Base-by-base conservation (phyloP, 1,140 invertebrate species). In the Hycleus phaleratus region DNA sequence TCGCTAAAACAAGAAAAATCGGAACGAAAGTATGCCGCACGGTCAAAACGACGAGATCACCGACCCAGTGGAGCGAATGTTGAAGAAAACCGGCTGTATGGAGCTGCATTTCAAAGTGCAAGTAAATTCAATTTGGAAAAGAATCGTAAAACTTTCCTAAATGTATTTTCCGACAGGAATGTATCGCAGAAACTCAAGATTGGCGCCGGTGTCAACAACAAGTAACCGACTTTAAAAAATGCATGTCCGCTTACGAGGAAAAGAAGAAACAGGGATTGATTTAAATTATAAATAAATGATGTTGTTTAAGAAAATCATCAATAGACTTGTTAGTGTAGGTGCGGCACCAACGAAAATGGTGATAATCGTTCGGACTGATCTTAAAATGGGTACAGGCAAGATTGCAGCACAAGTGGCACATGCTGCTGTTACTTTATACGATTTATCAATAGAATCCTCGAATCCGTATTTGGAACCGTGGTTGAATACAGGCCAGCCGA, bases 181-280 rank as follows among this genome's bases (percentile, higher is more conserved):
- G 93, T 70, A 93, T 94, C 71, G 87, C 86, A 26, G 87, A 90
- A 62, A 85, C 83, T 0, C 84, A 85, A 70, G 93, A 96, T 67
- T 96, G 93, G 93, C 84, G 93, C 67, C 85, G 89, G 73, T 96
- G 93, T 73, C 90, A 94, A 72, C 74, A 80, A n/a, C 77, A 83
- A 74, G 86, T 94, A 0, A 79, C 83, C 67, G 81, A 86, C 55
- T 95, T 95, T 71, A 84, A 80, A 73, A 71, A 76, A 3, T 96
- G 91, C 71, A 91, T 95, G 77, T 73, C 79, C 51, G 69, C 78
- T 62, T 78, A 84, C 71, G 64, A 69, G 48, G 50, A 60, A 11
- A 53, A 54, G 49, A 71, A 62, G 55, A 40, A 60, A 47, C 56
- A 66, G 47, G 44, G 32, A 54, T 43, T 38, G 11, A 26, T 55